Evolutionary conservation across 1,140 invertebrate genomes (phyloP), one percentile per base, ranked within the genome.

Genomic region (Pectinophora gossypiella): DNA sequence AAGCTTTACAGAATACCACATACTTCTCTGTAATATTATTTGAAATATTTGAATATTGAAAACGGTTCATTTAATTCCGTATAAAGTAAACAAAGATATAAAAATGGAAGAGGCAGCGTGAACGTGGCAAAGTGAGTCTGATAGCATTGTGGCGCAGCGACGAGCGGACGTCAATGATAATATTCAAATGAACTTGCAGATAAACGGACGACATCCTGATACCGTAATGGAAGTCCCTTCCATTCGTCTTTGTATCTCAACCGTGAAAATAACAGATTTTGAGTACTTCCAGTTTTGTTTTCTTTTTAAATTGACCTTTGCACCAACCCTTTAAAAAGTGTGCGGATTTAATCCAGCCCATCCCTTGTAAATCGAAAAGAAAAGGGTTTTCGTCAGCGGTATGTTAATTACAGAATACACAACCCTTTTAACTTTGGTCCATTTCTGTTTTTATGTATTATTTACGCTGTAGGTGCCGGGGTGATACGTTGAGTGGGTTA

Each of bases 331-430:
- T 52, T 46, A 56, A 53, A 51, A 47, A 23, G 21, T 40, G 43
- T 49, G 50, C 46, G 19, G 16, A 22, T 48, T 50, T 49, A 49
- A 53, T 53, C 48, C 42, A 45, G 13, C 45, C 50, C 50, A 47
- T 51, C 43, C 51, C 54, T 44, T 32, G 54, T 54, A 56, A 59
- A 64, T 56, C 56, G 54, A 51, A 61, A 53, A 56, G 51, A 53
- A 64, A 59, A 64, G 61, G 56, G 44, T 56, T 51, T 59, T 12
- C 52, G 51, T 54, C 54, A 48, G 54, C 48, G 56, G 54, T 59
- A 64, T 64, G 61, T 59, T 64, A 64, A 59, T 64, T 59, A 56
- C 51, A 51, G 44, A 40, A 42, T 55, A 61, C 50, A 64, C 54
- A 64, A 56, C 56, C 56, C 56, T 64, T 64, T 64, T 64, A 64